Percentiles rank a stretch among this genome's conserved stretches.
These are phyloP conservation scores for Drosophila pseudoananassae DNA, from an alignment of 1,140 invertebrate genomes.

Conservation along the genomic window DNA sequence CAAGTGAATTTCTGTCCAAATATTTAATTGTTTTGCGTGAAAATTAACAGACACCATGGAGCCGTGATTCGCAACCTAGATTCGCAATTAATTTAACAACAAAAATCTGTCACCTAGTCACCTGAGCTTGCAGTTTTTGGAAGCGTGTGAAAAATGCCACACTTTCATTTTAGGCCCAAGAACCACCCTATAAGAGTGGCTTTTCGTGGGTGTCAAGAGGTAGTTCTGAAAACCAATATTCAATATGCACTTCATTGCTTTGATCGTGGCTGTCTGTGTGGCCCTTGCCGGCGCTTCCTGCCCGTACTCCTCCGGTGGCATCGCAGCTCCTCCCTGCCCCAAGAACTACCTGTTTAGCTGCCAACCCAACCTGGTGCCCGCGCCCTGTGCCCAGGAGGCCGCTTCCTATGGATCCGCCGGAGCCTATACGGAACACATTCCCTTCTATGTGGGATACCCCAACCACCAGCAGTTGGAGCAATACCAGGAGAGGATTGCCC, in stretches of 20 bases:
- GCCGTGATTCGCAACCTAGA: not conserved
- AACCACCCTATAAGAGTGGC: conserved; percentile 22
- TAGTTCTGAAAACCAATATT: conserved; percentile 15
- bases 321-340: conserved; percentile 62
- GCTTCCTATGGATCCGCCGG: conserved; percentile 57
- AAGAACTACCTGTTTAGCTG: conserved; percentile 77
- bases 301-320: conserved; percentile 3
- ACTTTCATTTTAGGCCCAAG: not conserved
- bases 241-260: conserved; percentile 42
- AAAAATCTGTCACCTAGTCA: not conserved
- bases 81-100: not conserved
- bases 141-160: conserved; percentile 18
- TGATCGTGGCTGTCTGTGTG: conserved; percentile 26
- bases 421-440: conserved; percentile 63
- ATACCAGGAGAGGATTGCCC: conserved; percentile 11
- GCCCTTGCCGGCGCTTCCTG: conserved; percentile 41
- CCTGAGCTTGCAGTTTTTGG: conserved; percentile 19
- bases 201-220: not conserved
- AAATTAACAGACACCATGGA: conserved; percentile 18
- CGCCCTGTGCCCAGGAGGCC: conserved; percentile 51
- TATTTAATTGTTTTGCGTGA: conserved; percentile 16
- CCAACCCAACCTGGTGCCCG: conserved; percentile 65
- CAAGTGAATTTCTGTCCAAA: not conserved
- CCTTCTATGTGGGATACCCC: conserved; percentile 35
- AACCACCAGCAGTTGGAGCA: conserved; percentile 22